Evolutionary conservation across 2,888 invertebrate species (phyloP).

Genomic region (Morpho achilles): DNA sequence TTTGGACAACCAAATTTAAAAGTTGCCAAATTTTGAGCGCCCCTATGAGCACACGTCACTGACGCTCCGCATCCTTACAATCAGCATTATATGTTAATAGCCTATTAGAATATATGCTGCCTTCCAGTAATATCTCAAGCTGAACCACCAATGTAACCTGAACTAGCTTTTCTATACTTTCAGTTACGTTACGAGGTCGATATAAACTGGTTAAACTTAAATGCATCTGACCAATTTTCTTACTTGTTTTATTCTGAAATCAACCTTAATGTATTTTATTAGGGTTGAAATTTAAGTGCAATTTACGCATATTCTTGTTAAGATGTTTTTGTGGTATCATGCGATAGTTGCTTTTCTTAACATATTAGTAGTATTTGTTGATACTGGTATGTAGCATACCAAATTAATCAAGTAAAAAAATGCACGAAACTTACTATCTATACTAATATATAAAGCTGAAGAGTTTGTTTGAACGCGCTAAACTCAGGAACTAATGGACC

Average conservation of each 20-base stretch:
- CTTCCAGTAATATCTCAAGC: conserved; percentile 59
- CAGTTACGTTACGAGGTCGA: conserved; percentile 34
- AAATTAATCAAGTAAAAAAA: no score
- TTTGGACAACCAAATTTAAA: background rate
- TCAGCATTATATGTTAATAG: conserved; percentile 81
- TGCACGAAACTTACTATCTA: no score
- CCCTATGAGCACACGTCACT: conserved; percentile 50
- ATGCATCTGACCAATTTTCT: conserved; percentile 24
- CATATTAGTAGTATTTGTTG: conserved; percentile 6
- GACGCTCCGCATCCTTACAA: conserved; percentile 78
- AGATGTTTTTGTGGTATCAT: conserved; percentile 5
- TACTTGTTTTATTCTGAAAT: background rate
- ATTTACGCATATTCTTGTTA: conserved; percentile 53
- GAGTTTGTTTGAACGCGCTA: no score
- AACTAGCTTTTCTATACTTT: conserved; percentile 32
- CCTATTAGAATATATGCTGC: conserved; percentile 75
- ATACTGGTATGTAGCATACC: background rate
- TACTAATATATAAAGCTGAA: no score
- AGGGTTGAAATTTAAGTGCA: conserved; percentile 39
- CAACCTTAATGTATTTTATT: background rate
- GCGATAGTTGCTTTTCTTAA: conserved; percentile 4
- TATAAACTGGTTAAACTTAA: conserved; percentile 39
- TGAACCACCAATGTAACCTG: conserved; percentile 40
- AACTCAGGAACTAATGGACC: no score
- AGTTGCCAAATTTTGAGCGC: conserved; percentile 40